Evolutionary conservation across 2,888 invertebrate species (phyloP).

Genomic region (Cyclophora punctaria): DNA sequence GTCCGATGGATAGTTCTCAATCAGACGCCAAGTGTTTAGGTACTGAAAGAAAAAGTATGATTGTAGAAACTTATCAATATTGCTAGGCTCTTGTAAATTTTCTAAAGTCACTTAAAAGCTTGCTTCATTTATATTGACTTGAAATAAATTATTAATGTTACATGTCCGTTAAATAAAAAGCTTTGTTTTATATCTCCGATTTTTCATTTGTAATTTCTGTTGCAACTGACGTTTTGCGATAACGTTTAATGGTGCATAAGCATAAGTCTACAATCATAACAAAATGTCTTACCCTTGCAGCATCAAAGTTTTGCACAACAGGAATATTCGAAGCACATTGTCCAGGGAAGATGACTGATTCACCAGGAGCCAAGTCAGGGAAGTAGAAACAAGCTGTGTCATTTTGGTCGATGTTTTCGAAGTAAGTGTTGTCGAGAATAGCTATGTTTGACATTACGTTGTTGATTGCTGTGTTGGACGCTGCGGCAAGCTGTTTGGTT

Average conservation of each 20-base stretch:
- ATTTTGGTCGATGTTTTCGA: slow-evolving; percentile 32
- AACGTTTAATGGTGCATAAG: no score
- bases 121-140: no score
- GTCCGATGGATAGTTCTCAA: slow-evolving; percentile 41
- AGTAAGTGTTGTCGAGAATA: slow-evolving; percentile 40
- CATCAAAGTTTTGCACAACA: slow-evolving; percentile 36
- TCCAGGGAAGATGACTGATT: slow-evolving; percentile 38
- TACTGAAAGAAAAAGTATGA: slow-evolving; percentile 17
- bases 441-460: slow-evolving; percentile 27
- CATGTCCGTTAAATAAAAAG: no score
- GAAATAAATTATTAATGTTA: no score
- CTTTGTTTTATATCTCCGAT: no score
- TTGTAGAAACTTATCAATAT: neutral
- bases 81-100: no score
- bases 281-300: slow-evolving; percentile 22
- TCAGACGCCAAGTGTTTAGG: slow-evolving; percentile 41
- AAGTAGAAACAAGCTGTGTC: slow-evolving; percentile 44
- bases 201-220: no score
- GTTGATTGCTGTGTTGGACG: slow-evolving; percentile 28
- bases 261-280: no score
- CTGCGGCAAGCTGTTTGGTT: slow-evolving; percentile 25
- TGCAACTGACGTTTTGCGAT: no score
- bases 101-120: no score
- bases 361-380: slow-evolving; percentile 33
- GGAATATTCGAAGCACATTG: slow-evolving; percentile 37